phyloP scores from a whole-genome alignment of 2,888 invertebrate species.

The Hipparchia semele region DNA sequence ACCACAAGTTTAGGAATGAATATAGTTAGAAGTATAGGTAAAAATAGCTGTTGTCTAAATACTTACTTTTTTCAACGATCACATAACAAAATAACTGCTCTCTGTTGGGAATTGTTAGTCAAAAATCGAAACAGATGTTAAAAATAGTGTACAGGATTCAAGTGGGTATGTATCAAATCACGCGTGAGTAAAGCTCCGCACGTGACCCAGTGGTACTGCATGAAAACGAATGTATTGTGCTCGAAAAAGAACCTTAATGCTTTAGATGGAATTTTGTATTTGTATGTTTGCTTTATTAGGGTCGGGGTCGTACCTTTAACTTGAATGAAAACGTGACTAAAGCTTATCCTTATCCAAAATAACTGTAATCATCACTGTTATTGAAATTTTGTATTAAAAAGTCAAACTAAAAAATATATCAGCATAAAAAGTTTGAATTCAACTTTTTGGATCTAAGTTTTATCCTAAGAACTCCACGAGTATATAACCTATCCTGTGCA shows the following conservation, averaged over 20 bases:
- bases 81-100: not conserved
- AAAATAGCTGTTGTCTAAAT: not conserved
- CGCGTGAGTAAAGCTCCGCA: slow-evolving; percentile 21
- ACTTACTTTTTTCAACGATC: not conserved
- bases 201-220: slow-evolving; percentile 21
- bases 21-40: too few relatives aligned
- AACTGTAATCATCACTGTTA: slow-evolving; percentile 24
- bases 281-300: not conserved
- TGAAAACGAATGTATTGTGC: slow-evolving; percentile 1
- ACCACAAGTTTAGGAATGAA: too few relatives aligned
- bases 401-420: too few relatives aligned
- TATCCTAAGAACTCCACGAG: not conserved
- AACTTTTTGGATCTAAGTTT: not conserved
- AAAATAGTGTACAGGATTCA: slow-evolving; percentile 44
- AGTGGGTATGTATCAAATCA: slow-evolving; percentile 42
- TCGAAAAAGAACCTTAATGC: slow-evolving; percentile 7
- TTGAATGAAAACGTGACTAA: slow-evolving; percentile 32
- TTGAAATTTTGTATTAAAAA: too few relatives aligned
- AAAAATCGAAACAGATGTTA: slow-evolving; percentile 45
- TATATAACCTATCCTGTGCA: not conserved
- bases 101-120: slow-evolving; percentile 33
- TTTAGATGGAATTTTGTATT: not conserved
- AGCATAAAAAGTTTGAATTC: too few relatives aligned
- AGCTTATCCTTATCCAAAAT: slow-evolving; percentile 41
- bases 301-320: slow-evolving; percentile 11